A percentile compares a stretch with the other conserved stretches of the same genome.
These are phyloP conservation scores for Calcarius lapponicus DNA, from an alignment of 2,797 vertebrate genomes.

Conservation along the genomic window DNA sequence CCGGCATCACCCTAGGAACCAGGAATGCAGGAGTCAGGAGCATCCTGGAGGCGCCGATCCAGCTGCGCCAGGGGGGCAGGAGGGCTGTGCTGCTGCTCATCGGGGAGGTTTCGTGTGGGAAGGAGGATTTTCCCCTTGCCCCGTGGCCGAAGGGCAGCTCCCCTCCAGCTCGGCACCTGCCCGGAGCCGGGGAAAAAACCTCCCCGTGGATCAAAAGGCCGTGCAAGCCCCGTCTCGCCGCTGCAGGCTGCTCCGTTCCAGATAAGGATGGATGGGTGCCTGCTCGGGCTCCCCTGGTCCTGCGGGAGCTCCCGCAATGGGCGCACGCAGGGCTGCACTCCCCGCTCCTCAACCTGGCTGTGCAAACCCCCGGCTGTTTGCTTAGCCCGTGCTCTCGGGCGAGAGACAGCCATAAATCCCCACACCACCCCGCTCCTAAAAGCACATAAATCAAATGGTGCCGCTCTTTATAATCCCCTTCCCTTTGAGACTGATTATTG, in stretches of 20 bases:
- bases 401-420: slow-evolving; percentile 44
- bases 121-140: neutral
- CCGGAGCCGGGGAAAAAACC: neutral
- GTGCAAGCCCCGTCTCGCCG: neutral
- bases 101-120: neutral
- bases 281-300: neutral
- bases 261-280: neutral
- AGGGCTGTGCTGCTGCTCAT: neutral
- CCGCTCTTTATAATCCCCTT: slow-evolving; percentile 39
- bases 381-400: slow-evolving; percentile 44
- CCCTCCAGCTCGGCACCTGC: neutral
- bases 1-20: neutral
- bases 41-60: neutral
- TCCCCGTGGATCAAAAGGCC: slow-evolving; percentile 33
- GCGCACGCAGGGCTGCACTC: neutral
- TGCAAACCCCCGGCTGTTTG: slow-evolving; percentile 32
- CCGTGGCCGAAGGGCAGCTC: neutral
- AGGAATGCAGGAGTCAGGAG: neutral
- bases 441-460: slow-evolving; percentile 50
- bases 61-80: neutral
- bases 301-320: neutral
- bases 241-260: neutral
- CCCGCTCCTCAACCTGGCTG: neutral
- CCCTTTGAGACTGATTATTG: slow-evolving; percentile 61
- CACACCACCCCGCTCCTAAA: slow-evolving; percentile 19